Evolutionary conservation across 2,113 vertebrate genomes (phyloP).

Genomic region (Danionella cerebrum): DNA sequence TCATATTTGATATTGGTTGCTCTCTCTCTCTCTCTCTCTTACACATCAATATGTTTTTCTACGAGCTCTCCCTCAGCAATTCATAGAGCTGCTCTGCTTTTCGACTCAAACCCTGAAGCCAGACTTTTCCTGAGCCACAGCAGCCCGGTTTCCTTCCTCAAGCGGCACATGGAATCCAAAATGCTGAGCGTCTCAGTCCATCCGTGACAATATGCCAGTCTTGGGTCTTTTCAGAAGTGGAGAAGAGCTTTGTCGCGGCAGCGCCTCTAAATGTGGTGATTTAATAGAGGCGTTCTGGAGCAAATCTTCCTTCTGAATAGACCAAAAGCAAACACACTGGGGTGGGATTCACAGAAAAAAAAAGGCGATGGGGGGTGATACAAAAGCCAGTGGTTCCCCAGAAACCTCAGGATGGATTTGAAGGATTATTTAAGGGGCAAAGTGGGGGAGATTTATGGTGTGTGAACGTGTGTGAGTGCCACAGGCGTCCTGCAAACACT

Average conservation of each 20-base stretch:
- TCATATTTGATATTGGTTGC: too few relatives aligned
- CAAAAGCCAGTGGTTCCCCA: conserved; percentile 11
- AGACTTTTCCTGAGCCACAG: not conserved
- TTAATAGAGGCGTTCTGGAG: not conserved
- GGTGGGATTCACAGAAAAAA: not conserved
- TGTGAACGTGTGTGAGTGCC: not conserved
- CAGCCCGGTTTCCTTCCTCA: not conserved
- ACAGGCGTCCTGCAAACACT: not conserved
- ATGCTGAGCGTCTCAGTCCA: conserved; percentile 4
- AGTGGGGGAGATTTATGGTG: conserved; percentile 7
- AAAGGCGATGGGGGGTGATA: not conserved
- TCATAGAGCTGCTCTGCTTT: not conserved
- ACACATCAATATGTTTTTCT: conserved; percentile 16
- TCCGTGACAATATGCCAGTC: conserved; percentile 6
- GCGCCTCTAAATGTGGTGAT: not conserved
- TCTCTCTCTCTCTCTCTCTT: too few relatives aligned
- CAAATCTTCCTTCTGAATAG: not conserved
- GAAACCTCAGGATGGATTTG: conserved; percentile 16
- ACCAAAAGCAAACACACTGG: not conserved
- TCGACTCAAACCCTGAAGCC: not conserved
- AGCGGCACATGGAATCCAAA: conserved; percentile 1
- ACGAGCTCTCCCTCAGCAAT: not conserved
- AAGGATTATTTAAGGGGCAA: conserved; percentile 31
- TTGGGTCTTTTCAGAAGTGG: not conserved
- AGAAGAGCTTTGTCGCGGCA: not conserved